Conservation (phyloP, 2,888 invertebrate genomes). For the Catocala sponsa region DNA sequence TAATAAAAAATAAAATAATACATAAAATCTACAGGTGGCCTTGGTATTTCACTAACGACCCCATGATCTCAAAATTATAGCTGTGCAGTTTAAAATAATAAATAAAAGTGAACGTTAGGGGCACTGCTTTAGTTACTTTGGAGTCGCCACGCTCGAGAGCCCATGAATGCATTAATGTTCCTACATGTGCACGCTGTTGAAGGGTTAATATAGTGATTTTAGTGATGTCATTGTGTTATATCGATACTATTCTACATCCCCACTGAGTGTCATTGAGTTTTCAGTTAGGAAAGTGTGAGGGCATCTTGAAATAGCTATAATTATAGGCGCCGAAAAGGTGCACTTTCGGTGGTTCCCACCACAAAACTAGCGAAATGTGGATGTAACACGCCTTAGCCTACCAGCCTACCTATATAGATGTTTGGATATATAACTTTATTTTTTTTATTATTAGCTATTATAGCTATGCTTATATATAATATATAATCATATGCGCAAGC, state of each 20-base stretch:
- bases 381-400: no score
- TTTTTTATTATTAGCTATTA: no score
- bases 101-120: slow-evolving; percentile 68
- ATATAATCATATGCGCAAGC: no score
- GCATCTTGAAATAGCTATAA: no score
- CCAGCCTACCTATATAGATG: no score
- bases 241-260: slow-evolving; percentile 6
- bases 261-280: no score
- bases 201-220: slow-evolving; percentile 65
- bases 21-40: slow-evolving; percentile 28
- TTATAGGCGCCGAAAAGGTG: no score
- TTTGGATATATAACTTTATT: no score
- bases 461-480: no score
- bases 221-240: slow-evolving; percentile 24
- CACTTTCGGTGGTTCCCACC: no score
- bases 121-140: slow-evolving; percentile 80
- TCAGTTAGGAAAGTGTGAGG: no score
- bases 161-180: slow-evolving; percentile 84
- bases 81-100: slow-evolving; percentile 82
- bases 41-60: slow-evolving; percentile 26
- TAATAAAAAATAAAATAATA: neutral
- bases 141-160: slow-evolving; percentile 83
- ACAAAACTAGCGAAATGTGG: no score
- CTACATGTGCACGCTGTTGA: slow-evolving; percentile 57
- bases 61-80: slow-evolving; percentile 69